Conservation (phyloP, 2,888 invertebrate genomes). For the Eremobia ochroleuca region DNA sequence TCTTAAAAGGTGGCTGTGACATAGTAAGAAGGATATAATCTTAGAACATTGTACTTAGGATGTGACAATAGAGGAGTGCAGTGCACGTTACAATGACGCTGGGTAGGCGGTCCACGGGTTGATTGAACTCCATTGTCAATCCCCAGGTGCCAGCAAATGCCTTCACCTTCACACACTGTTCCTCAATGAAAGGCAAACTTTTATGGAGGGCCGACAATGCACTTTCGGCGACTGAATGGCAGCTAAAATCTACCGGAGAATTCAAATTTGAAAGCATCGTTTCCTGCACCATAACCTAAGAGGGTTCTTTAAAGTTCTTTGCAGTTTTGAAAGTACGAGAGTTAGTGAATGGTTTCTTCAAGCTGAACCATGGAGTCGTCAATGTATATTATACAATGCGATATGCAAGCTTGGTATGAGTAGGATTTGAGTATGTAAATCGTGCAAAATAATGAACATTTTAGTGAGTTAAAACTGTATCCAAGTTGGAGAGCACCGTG, state of each 20-base stretch:
- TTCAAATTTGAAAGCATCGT: constrained; percentile 77
- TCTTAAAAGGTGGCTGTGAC: background rate
- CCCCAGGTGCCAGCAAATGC: constrained; percentile 82
- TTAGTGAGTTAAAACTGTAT: constrained; percentile 76
- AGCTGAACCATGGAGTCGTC: constrained; percentile 28
- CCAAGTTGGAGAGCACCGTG: constrained; percentile 81
- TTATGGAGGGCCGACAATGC: constrained; percentile 73
- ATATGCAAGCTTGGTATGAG: constrained; percentile 14
- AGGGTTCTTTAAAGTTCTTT: constrained; percentile 72
- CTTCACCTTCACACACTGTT: constrained; percentile 73
- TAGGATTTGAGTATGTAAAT: constrained; percentile 7
- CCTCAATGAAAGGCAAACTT: constrained; percentile 75
- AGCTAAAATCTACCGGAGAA: constrained; percentile 74
- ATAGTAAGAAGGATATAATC: background rate
- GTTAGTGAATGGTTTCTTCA: constrained; percentile 69
- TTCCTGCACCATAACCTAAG: constrained; percentile 73
- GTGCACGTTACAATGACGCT: constrained; percentile 83
- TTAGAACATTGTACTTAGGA: constrained; percentile 70
- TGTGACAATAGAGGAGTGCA: constrained; percentile 83
- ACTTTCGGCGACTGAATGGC: constrained; percentile 77
- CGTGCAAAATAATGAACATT: constrained; percentile 68
- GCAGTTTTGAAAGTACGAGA: constrained; percentile 67
- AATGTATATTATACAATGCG: constrained; percentile 17
- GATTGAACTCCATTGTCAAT: constrained; percentile 88
- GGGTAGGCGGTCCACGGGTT: constrained; percentile 86